phyloP scores from a whole-genome alignment of 2,797 vertebrate species.

The Kryptolebias ocellatus region DNA sequence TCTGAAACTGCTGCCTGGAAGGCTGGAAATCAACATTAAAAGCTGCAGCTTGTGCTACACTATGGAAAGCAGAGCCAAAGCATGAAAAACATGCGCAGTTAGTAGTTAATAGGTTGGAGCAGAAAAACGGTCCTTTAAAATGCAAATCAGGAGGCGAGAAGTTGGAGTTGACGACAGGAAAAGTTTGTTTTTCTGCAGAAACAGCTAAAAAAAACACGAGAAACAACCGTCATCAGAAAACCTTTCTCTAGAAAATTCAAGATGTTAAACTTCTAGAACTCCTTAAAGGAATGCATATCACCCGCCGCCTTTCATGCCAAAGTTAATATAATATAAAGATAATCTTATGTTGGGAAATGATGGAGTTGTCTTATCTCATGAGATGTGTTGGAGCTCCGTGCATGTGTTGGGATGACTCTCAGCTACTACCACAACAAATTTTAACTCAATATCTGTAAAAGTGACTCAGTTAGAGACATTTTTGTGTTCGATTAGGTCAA shows the following conservation, averaged over 20 bases:
- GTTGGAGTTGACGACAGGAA: background rate
- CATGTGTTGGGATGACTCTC: too few relatives aligned
- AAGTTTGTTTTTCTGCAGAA: conserved; percentile 5
- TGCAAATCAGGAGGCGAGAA: conserved; percentile 12
- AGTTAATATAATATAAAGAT: too few relatives aligned
- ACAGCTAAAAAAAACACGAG: background rate
- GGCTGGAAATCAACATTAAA: background rate
- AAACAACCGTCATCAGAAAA: conserved; percentile 19
- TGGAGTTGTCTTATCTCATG: too few relatives aligned
- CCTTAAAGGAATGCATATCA: too few relatives aligned
- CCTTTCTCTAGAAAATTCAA: conserved; percentile 1
- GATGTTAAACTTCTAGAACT: too few relatives aligned
- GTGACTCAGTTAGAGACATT: too few relatives aligned
- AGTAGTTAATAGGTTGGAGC: conserved; percentile 16
- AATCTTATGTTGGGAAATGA: too few relatives aligned
- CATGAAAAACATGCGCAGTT: conserved; percentile 17
- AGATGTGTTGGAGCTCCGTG: too few relatives aligned
- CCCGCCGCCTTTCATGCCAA: too few relatives aligned
- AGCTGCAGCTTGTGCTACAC: background rate
- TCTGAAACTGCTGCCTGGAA: conserved; percentile 4
- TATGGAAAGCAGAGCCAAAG: conserved; percentile 2
- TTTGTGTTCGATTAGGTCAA: too few relatives aligned
- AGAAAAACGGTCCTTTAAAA: conserved; percentile 20
- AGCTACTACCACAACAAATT: too few relatives aligned
- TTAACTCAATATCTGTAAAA: too few relatives aligned